Percentiles rank a stretch among this genome's conserved stretches.
These are phyloP conservation scores for Limanda limanda DNA, from an alignment of 2,113 vertebrate species.

Conservation along the genomic window DNA sequence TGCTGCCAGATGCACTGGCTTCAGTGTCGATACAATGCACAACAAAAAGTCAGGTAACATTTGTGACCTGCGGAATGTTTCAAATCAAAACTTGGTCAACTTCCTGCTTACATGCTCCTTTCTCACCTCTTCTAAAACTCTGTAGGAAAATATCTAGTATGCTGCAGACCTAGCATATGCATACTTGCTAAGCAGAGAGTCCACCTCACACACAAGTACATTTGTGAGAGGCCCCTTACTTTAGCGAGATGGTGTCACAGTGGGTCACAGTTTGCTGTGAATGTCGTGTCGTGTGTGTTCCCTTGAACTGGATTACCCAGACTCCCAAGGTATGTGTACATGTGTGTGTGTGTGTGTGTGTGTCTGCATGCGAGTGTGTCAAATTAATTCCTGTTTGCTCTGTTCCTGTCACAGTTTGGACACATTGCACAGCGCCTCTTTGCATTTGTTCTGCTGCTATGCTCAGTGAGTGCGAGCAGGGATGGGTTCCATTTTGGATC, in stretches of 20 bases:
- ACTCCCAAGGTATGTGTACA: slow-evolving; percentile 32
- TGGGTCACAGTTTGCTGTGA: slow-evolving; percentile 68
- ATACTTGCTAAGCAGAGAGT: background rate
- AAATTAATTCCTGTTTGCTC: slow-evolving; percentile 55
- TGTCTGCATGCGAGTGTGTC: slow-evolving; percentile 26
- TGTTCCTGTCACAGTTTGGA: slow-evolving; percentile 51
- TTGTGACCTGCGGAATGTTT: background rate
- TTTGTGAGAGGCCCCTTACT: slow-evolving; percentile 48
- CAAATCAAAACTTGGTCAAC: background rate
- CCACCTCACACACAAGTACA: slow-evolving; percentile 24
- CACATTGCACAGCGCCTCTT: slow-evolving; percentile 44
- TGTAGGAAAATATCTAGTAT: background rate
- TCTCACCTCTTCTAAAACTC: background rate
- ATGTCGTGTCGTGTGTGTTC: slow-evolving; percentile 29
- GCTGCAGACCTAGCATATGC: background rate
- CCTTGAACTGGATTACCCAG: slow-evolving; percentile 52
- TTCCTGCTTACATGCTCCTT: background rate
- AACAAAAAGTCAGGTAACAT: background rate
- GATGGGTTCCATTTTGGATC: background rate
- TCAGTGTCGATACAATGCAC: background rate
- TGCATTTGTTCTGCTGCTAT: slow-evolving; percentile 48
- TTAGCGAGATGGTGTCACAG: slow-evolving; percentile 61
- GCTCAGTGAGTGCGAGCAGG: slow-evolving; percentile 20
- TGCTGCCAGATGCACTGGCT: too few species aligned
- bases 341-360: slow-evolving; percentile 22